These are phyloP conservation scores for Lates japonicus DNA, from an alignment of 2,797 vertebrate genomes.

Conservation along the genomic window DNA sequence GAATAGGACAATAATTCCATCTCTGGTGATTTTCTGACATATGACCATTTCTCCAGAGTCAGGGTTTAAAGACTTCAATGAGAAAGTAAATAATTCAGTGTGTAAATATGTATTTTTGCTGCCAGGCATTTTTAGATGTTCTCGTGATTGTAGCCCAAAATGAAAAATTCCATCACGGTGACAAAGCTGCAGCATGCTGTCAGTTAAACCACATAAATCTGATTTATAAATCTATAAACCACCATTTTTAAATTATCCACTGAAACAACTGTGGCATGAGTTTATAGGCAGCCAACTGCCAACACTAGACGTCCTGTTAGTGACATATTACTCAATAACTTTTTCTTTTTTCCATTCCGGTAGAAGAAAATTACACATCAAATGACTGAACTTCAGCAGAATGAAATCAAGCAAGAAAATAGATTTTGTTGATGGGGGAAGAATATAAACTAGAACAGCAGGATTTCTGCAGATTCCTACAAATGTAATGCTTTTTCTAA, in stretches of 20 bases:
- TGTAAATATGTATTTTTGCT: not conserved
- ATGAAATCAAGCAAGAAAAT: slow-evolving; percentile 4
- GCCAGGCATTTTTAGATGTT: slow-evolving; percentile 10
- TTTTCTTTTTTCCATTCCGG: not conserved
- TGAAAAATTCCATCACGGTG: slow-evolving; percentile 6
- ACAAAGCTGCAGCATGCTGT: slow-evolving; percentile 4
- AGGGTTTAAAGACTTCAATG: not conserved
- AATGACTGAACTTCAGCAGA: not conserved
- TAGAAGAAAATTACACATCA: slow-evolving; percentile 14
- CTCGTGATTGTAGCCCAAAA: not conserved
- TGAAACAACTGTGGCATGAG: not conserved
- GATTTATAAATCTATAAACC: not conserved
- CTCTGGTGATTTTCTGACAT: not conserved
- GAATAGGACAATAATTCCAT: not conserved
- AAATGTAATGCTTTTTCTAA: too few species aligned
- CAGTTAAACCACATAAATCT: not conserved
- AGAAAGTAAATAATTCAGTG: not conserved
- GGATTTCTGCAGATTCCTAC: not conserved
- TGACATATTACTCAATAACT: slow-evolving; percentile 13
- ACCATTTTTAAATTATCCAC: not conserved
- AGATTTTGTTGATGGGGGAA: not conserved
- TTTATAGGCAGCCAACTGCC: not conserved
- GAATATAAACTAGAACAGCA: not conserved
- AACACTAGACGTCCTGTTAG: not conserved
- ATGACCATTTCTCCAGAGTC: not conserved